Conservation (phyloP, 1,140 invertebrate genomes). For the Drosophila willistoni region DNA sequence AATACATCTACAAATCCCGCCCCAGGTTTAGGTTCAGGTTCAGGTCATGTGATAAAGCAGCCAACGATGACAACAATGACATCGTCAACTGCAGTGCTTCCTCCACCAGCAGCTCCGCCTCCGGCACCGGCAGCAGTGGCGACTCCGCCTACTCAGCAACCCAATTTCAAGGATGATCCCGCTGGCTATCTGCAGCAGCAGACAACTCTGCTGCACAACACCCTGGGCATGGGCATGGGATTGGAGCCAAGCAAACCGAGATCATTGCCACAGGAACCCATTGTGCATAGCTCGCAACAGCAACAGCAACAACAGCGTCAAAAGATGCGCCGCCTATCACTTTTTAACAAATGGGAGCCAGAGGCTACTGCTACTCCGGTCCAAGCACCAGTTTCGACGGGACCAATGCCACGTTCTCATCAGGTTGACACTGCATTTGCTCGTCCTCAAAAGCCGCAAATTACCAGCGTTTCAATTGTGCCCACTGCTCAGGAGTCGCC, state of each 20-base stretch:
- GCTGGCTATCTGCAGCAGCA: slow-evolving; percentile 94
- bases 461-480: slow-evolving; percentile 59
- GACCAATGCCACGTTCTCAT: slow-evolving; percentile 16
- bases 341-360: slow-evolving; percentile 62
- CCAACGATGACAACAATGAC: slow-evolving; percentile 12
- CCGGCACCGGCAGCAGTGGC: background rate
- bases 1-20: background rate
- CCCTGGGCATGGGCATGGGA: slow-evolving; percentile 77
- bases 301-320: slow-evolving; percentile 46
- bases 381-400: background rate
- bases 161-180: slow-evolving; percentile 94
- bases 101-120: slow-evolving; percentile 7
- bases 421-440: slow-evolving; percentile 59
- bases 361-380: slow-evolving; percentile 29
- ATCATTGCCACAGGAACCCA: slow-evolving; percentile 51
- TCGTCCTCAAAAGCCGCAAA: slow-evolving; percentile 57
- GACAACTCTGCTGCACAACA: slow-evolving; percentile 92
- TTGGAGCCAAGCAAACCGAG: slow-evolving; percentile 45
- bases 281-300: slow-evolving; percentile 59
- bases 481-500: slow-evolving; percentile 77
- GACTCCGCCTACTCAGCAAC: slow-evolving; percentile 65
- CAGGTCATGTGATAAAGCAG: slow-evolving; percentile 54
- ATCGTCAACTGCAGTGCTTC: slow-evolving; percentile 13
- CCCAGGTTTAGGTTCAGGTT: no score
- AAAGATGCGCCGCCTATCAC: slow-evolving; percentile 54